Percentiles rank a stretch among this genome's conserved stretches.
phyloP scores from a whole-genome alignment of 2,113 vertebrate genomes.

The Pomatorhinus ruficollis region DNA sequence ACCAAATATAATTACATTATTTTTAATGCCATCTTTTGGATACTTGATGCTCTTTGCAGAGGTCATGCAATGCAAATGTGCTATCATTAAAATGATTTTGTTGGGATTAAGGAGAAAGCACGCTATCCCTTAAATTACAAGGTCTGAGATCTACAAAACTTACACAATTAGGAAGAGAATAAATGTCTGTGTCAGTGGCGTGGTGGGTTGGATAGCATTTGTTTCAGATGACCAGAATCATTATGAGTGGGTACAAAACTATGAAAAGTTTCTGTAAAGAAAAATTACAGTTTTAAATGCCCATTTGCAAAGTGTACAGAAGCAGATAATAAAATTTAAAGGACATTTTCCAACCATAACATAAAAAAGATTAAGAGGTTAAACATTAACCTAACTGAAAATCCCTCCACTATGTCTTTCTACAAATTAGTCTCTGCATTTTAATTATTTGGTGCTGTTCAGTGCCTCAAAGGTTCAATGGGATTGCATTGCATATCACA shows the following conservation, averaged over 20 bases:
- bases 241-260: background rate
- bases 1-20: background rate
- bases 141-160: background rate
- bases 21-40: background rate
- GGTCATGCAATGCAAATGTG: background rate
- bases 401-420: background rate
- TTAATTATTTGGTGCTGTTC: background rate
- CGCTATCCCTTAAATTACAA: background rate
- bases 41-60: background rate
- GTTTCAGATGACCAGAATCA: background rate
- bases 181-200: background rate
- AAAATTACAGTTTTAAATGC: background rate
- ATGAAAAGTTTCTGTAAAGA: background rate
- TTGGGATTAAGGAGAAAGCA: background rate
- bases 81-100: background rate
- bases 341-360: background rate
- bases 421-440: background rate
- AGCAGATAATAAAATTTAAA: slow-evolving; percentile 39
- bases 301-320: background rate
- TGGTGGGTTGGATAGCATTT: background rate
- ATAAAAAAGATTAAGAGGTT: slow-evolving; percentile 13
- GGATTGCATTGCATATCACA: background rate
- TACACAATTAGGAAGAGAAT: background rate
- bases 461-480: background rate
- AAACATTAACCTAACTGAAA: slow-evolving; percentile 8